Base-by-base conservation (phyloP, 2,888 invertebrate genomes). In the Agriopis leucophaearia region DNA sequence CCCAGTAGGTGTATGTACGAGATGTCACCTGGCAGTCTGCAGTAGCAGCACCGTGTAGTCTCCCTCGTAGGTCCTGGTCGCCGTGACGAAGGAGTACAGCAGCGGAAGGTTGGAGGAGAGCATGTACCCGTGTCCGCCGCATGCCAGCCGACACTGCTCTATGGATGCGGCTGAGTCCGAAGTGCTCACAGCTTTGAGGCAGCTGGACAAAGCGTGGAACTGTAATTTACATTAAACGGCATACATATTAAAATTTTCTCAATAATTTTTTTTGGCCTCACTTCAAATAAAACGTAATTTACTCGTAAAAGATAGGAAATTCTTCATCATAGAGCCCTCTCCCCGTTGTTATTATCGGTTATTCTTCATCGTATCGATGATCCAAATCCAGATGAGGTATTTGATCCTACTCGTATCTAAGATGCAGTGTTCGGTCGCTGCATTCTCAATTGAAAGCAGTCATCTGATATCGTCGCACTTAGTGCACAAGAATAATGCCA, bases 121-220 rank as follows among this genome's bases (percentile, higher is more conserved):
- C 96, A 98, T 97, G 90, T 97, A 99, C 6, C 99, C 99, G 84
- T 99, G 99, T 0, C 99, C 99, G 0, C 99, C 99, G 83, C 99
- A 99, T 0, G 99, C 95, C 74, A 97, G 94, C 8, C 99, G 96
- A 76, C 98, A 96, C 70, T 95, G 96, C 86, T 99, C 99, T 27
- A 98, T 96, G 0, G 96, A 96, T 16, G 88, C 84, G 0, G 97
- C 95, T 0, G 96, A 94, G 83, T 97, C 96, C 2, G 96, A 95
- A 3, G 98, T 96, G 73, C 96, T 96, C 51, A 98, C 95, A 0
- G 99, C 97, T 91, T 99, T 99, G 62, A 99, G 87, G 73, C 98
- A 98, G 80, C 98, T 97, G 0, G 98, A 96, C 54, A 98, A 89
- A 0, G 98, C 98, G 86, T 99, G 99, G 18, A 98, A 90, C 97